Conservation (phyloP, 35 echinoderm and acorn worm genomes). For the Lytechinus variegatus region DNA sequence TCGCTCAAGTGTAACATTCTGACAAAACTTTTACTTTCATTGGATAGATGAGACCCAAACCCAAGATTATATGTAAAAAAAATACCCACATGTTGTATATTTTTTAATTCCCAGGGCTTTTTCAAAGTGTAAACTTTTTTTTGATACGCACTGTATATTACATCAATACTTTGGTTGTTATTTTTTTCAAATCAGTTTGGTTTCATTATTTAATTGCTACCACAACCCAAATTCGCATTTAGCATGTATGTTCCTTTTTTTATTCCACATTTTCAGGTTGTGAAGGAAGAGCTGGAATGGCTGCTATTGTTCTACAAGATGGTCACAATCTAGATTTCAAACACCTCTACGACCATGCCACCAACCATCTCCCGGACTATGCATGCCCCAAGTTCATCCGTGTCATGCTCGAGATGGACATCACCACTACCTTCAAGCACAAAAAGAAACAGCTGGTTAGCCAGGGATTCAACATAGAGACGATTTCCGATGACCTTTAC, state of each 20-base stretch:
- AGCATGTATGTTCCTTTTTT: not conserved
- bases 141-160: no score
- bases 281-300: constrained; percentile 73
- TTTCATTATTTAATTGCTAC: no score
- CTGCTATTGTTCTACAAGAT: constrained; percentile 44
- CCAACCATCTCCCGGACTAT: constrained; percentile 72
- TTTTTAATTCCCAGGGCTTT: no score
- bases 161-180: no score
- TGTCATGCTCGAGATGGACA: constrained; percentile 63
- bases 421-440: constrained; percentile 83
- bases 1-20: no score
- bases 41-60: no score
- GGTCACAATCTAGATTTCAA: constrained; percentile 47
- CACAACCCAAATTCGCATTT: no score
- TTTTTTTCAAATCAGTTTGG: no score
- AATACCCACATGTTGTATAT: no score
- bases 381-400: constrained; percentile 91
- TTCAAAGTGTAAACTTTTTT: no score
- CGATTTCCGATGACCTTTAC: constrained; percentile 60
- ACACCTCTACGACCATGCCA: constrained; percentile 70
- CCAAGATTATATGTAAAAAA: no score
- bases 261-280: constrained; percentile 31
- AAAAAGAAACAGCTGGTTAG: constrained; percentile 74
- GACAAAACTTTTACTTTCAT: no score
- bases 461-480: constrained; percentile 73